phyloP scores from a whole-genome alignment of 2,113 vertebrate genomes.

The Tupaia chinensis region DNA sequence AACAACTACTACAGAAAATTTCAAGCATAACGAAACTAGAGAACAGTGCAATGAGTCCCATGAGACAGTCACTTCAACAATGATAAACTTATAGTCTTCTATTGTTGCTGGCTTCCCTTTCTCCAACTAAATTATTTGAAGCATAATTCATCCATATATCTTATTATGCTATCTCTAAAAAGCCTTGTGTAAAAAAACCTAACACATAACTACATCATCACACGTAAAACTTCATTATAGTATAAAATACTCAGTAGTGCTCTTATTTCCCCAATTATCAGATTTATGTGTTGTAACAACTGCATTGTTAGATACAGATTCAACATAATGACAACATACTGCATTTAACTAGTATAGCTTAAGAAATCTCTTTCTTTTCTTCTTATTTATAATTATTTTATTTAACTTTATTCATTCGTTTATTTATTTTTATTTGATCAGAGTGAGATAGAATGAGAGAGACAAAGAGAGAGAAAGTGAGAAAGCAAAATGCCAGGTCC shows the following conservation, averaged over 20 bases:
- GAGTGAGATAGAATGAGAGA: no score
- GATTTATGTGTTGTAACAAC: background rate
- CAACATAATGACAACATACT: background rate
- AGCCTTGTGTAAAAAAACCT: background rate
- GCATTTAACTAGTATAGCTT: background rate
- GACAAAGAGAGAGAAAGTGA: no score
- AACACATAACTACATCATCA: background rate
- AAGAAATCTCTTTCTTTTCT: background rate
- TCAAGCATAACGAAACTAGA: background rate
- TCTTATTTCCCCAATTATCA: background rate
- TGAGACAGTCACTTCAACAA: background rate
- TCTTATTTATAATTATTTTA: no score
- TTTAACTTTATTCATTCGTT: no score
- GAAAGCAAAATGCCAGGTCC: no score
- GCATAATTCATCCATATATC: background rate
- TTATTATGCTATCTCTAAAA: slow-evolving; percentile 3
- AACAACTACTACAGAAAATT: slow-evolving; percentile 5
- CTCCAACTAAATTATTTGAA: background rate
- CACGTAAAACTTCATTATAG: background rate
- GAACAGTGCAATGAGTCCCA: background rate
- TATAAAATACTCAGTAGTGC: background rate
- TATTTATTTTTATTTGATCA: no score
- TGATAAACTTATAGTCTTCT: background rate
- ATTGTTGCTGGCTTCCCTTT: background rate
- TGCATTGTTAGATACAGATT: background rate